Base-by-base conservation (phyloP, 2,888 invertebrate species). In the Oconnorella tubifera region DNA sequence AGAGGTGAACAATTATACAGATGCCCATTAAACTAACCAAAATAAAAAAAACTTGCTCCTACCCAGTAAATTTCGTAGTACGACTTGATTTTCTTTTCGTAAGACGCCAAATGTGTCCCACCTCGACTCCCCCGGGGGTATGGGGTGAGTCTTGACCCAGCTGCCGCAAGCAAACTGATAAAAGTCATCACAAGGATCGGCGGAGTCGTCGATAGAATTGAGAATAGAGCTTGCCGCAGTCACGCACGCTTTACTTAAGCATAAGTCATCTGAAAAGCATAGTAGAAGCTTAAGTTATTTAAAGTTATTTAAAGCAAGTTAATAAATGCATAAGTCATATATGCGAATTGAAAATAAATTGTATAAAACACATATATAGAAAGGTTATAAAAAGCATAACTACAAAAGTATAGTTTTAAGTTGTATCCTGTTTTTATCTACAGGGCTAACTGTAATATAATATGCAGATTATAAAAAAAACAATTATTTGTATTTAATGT, bases 71-170 rank as follows among this genome's bases (percentile, higher is more conserved):
- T 90, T 91, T 82, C 91, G 90, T 74, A 97, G 89, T 31, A 91
- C 89, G 59, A 93, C 84, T 81, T 96, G 94, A 82, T 96, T 97
- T 79, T 92, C 89, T 78, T 94, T 89, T 79, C 93, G 92, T 60
- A 97, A 86, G 80, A 93, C 93, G 70, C 90, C 90, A 80, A 97
- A 96, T 27, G 92, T 94, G n/a, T 93, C 93, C 95, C 96, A 97
- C 62, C 88, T 89, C 49, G 91, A 96, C 63, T 88, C 89, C 10
- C 95, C 95, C 77, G 94, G 92, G 0, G 96, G 96, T 70, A 96
- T 90, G 0, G 96, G 94, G 83, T 96, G 96, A 73, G 89, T 88
- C 76, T 87, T 87, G 59, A 93, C 88, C 95, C 95, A 96, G 0
- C 91, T 90, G 4, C 92, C 91, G 77, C 92, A 92, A 23, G 92